A percentile compares a stretch with the other conserved stretches of the same genome.
phyloP scores from a whole-genome alignment of 2,888 invertebrate genomes.

The Sycophila texana region DNA sequence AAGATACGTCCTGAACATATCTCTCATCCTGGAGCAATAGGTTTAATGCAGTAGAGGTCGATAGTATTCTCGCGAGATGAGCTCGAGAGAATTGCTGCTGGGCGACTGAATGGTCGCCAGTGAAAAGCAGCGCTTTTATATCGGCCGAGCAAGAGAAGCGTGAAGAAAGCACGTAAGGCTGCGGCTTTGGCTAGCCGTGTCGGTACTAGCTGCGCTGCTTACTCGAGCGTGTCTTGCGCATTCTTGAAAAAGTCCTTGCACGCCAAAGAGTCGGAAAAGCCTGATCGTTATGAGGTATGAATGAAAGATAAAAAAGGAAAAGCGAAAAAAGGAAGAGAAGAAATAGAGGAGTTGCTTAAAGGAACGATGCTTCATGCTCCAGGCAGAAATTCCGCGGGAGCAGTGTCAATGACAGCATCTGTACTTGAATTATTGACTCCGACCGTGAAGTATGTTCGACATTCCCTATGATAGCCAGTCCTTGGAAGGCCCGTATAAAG shows the following conservation, averaged over 20 bases:
- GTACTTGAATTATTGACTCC: constrained; percentile 68
- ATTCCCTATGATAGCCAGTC: constrained; percentile 64
- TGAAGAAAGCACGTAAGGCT: constrained; percentile 37
- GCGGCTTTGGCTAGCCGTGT: neutral
- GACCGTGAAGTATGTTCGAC: constrained; percentile 64
- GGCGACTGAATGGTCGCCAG: constrained; percentile 36
- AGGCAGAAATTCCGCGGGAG: constrained; percentile 40
- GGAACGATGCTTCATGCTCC: constrained; percentile 30
- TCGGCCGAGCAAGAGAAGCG: neutral
- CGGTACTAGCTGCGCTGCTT: neutral
- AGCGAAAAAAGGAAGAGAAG: neutral
- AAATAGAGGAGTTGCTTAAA: neutral
- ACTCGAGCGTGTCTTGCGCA: neutral
- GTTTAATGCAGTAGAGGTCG: too few species aligned
- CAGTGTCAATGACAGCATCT: constrained; percentile 64
- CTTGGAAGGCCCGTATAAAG: constrained; percentile 51
- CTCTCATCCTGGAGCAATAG: neutral
- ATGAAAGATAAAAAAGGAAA: neutral
- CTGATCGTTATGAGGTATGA: too few species aligned
- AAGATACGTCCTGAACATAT: constrained; percentile 18
- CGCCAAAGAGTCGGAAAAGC: neutral
- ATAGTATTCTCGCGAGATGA: neutral
- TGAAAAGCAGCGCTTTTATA: constrained; percentile 51
- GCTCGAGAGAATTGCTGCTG: neutral
- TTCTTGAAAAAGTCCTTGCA: neutral